Evolutionary conservation across 1,140 invertebrate species (phyloP).

Genomic region (Caenorhabditis latens): DNA sequence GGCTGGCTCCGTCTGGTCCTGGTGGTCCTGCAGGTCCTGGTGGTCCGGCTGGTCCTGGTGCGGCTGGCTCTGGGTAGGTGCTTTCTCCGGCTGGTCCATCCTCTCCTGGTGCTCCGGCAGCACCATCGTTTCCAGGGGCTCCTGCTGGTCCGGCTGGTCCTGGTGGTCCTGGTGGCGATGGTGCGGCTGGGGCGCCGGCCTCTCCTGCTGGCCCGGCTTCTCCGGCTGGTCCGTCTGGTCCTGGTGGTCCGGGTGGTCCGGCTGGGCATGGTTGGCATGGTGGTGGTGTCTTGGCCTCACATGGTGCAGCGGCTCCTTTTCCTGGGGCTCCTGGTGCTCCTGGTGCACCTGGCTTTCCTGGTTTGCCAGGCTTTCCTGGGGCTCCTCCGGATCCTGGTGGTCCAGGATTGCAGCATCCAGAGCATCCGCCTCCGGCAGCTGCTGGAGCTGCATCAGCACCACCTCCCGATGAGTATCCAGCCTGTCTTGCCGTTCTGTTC

Average conservation of each 20-base stretch:
- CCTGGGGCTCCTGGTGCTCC: constrained; percentile 63
- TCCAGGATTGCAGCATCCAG: constrained; percentile 65
- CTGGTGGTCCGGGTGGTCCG: constrained; percentile 65
- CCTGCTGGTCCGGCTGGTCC: constrained; percentile 60
- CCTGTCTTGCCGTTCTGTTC: constrained; percentile 59
- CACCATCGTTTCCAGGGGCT: constrained; percentile 29
- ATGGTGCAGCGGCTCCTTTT: constrained; percentile 51
- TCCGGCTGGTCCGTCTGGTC: constrained; percentile 62
- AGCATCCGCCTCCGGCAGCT: constrained; percentile 51
- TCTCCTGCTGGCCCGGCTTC: constrained; percentile 53
- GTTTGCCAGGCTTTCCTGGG: constrained; percentile 61
- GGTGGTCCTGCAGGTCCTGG: constrained; percentile 63
- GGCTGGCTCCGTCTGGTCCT: constrained; percentile 71
- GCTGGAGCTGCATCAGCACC: constrained; percentile 8
- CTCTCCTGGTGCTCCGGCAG: constrained; percentile 49
- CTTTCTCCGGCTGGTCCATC: constrained; percentile 68
- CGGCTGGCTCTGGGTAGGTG: constrained; percentile 61
- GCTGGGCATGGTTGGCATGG: constrained; percentile 65
- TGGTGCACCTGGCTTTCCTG: constrained; percentile 60
- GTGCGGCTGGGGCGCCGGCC: constrained; percentile 28
- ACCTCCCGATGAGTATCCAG: constrained; percentile 50
- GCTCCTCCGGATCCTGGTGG: constrained; percentile 62
- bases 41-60: constrained; percentile 60
- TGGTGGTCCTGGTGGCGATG: constrained; percentile 52
- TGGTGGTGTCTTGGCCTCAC: constrained; percentile 62